These are phyloP conservation scores for Oceanodroma leucorhoa DNA, from an alignment of 2,797 vertebrate genomes.

Conservation along the genomic window DNA sequence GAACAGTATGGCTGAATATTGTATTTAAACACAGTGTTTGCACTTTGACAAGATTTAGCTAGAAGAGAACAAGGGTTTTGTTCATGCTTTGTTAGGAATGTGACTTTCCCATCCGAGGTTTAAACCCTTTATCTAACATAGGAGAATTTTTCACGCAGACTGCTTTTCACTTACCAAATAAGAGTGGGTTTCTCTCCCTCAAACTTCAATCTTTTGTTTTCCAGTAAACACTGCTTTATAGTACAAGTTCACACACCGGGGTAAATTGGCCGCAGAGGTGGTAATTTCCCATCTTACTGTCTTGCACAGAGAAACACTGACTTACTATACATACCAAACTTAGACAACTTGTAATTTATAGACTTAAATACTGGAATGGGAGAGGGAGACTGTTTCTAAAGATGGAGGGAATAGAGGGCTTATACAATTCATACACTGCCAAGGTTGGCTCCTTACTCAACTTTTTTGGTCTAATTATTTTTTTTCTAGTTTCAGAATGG, in stretches of 20 bases:
- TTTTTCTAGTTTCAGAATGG: constrained; percentile 56
- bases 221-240: constrained; percentile 61
- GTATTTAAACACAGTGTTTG: constrained; percentile 72
- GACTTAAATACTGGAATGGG: constrained; percentile 59
- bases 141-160: constrained; percentile 49
- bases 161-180: constrained; percentile 55
- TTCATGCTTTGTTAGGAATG: constrained; percentile 73
- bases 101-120: constrained; percentile 50
- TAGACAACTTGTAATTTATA: constrained; percentile 68
- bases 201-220: constrained; percentile 37
- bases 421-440: constrained; percentile 60
- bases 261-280: constrained; percentile 24
- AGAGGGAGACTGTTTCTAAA: constrained; percentile 57
- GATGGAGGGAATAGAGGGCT: constrained; percentile 52
- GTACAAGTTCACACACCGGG: constrained; percentile 40
- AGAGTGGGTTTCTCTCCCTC: constrained; percentile 42
- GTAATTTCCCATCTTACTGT: constrained; percentile 56
- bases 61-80: constrained; percentile 70
- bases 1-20: constrained; percentile 72
- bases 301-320: constrained; percentile 73
- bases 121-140: constrained; percentile 42
- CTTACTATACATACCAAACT: constrained; percentile 70
- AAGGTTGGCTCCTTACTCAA: constrained; percentile 57
- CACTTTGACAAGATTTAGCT: constrained; percentile 69
- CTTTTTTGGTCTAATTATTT: constrained; percentile 62